Percentiles rank a stretch among this genome's conserved stretches.
Evolutionary conservation across 2,113 vertebrate species (phyloP).

Genomic region (Thamnophis sirtalis): DNA sequence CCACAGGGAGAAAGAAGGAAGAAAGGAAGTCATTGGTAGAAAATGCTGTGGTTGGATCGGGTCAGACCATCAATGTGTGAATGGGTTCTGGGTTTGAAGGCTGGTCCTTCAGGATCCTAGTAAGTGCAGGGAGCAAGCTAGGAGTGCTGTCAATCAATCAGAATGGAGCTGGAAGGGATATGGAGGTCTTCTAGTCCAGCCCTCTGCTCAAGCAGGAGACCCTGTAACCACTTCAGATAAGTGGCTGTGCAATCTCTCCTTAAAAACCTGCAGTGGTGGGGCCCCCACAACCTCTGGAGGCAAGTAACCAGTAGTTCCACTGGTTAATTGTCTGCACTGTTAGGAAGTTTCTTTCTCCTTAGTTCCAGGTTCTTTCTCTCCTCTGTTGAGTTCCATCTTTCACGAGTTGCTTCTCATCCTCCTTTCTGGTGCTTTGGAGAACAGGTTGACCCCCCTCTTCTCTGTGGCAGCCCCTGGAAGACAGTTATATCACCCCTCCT

Average conservation of each 20-base stretch:
- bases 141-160: neutral
- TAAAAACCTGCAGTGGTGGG: neutral
- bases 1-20: neutral
- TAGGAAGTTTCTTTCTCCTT: neutral
- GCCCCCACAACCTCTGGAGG: too few relatives aligned
- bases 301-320: too few relatives aligned
- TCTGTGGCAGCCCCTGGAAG: neutral
- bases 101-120: neutral
- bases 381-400: neutral
- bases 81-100: neutral
- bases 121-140: neutral
- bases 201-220: neutral
- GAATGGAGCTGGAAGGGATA: neutral
- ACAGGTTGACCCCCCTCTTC: neutral
- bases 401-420: neutral
- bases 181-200: neutral
- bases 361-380: neutral
- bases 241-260: neutral
- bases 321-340: too few relatives aligned
- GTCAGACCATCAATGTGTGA: neutral
- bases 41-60: neutral
- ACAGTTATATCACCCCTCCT: neutral
- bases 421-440: neutral
- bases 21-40: neutral
- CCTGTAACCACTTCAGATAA: neutral